Evolutionary conservation across 2,797 vertebrate species (phyloP), one percentile per base, ranked within the genome.

Genomic region (Columba guinea): DNA sequence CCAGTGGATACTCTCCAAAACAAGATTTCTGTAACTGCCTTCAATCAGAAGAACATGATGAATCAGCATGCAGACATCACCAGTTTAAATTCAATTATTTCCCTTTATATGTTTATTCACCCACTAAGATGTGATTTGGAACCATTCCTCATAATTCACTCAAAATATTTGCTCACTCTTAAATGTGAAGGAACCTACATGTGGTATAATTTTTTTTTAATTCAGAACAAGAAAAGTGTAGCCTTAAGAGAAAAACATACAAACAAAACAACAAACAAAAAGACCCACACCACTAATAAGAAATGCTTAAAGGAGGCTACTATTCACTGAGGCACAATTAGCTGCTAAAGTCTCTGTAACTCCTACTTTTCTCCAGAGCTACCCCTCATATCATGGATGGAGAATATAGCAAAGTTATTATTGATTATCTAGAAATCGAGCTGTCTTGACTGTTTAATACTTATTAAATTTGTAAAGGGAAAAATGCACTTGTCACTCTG

Each of bases 1-100:
- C 65, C 58, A 67, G 74, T 91, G 94, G 90, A 91, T 88, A 91
- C 26, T 91, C 63, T 96, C 91, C 95, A 96, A 93, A 94, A 94
- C 78, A 91, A 49, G 55, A 90, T 90, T 94, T 94, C 65, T 94
- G 39, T 90, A 94, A 63, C 91, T 94, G 58, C 94, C 80, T 90
- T 96, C 44, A 77, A 93, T 88, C 77, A 84, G 77, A 94, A 79
- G 35, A 94, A 94, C 67, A 67, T 37, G 52, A 90, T 95, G 94
- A 93, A 88, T 97, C 94, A 95, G 95, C 91, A 86, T 28, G 70
- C 74, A 93, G 95, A 64, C 93, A 81, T 12, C 70, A 94, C 59
- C 67, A 87, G 90, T 67, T 84, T 90, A 94, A 92, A 87, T 67
- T 82, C 23, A 76, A 90, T 90, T 87, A 82, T 84, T 88, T 94